phyloP scores from a whole-genome alignment of 2,113 vertebrate genomes.

The Theristicus caerulescens region DNA sequence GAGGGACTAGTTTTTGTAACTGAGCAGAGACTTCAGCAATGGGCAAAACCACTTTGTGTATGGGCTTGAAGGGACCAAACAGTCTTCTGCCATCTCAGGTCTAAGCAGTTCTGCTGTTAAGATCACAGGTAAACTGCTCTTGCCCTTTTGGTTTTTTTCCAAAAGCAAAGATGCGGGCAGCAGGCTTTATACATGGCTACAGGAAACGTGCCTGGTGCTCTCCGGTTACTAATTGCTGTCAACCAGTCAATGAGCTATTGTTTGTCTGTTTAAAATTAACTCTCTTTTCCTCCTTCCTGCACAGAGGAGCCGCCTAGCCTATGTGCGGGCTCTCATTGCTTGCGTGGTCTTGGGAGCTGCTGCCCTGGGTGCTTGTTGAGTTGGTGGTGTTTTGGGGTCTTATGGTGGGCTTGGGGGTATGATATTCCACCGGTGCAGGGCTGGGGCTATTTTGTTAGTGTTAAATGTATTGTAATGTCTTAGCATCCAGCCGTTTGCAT shows the following conservation, averaged over 20 bases:
- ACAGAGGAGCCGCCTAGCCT: background rate
- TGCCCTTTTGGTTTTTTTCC: background rate
- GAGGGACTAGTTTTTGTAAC: background rate
- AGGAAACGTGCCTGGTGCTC: background rate
- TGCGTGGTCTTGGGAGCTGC: background rate
- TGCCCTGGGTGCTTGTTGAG: rapidly evolving
- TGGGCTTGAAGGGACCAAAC: background rate
- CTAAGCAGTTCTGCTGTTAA: background rate
- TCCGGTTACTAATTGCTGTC: conserved; percentile 52
- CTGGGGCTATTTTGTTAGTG: background rate
- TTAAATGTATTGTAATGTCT: background rate
- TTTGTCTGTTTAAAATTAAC: conserved; percentile 63
- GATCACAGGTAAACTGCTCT: background rate
- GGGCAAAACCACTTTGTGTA: background rate
- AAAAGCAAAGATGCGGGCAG: background rate
- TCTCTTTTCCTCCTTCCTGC: background rate
- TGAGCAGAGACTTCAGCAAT: background rate
- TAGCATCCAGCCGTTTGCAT: background rate
- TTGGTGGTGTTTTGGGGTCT: background rate
- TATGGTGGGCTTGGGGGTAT: background rate
- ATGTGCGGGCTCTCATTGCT: background rate
- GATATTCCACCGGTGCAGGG: background rate
- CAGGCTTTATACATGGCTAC: background rate
- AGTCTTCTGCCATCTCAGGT: background rate
- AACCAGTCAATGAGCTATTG: conserved; percentile 45